These are phyloP conservation scores for Epirrhoe tristata DNA, from an alignment of 2,888 invertebrate genomes.

Conservation along the genomic window DNA sequence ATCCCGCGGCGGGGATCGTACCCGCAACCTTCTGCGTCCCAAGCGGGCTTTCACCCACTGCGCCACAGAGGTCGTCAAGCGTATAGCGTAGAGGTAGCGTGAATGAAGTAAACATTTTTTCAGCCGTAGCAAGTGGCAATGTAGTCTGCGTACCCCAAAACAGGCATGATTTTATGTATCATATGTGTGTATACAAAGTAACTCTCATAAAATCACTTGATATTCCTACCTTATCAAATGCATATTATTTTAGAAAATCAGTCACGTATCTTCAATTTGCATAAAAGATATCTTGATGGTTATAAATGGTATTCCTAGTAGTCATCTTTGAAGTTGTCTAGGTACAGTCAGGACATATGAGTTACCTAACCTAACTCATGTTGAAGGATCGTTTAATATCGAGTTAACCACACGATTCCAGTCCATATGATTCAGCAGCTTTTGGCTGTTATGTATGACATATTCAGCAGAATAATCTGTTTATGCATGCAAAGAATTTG, in stretches of 20 bases:
- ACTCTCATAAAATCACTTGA: neutral
- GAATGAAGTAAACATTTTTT: too few relatives aligned
- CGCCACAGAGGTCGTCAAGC: too few relatives aligned
- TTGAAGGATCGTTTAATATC: constrained; percentile 55
- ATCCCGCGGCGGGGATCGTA: too few relatives aligned
- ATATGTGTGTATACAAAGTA: neutral
- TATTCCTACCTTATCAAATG: neutral
- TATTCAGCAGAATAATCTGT: too few relatives aligned
- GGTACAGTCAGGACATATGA: neutral
- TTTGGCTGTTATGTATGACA: too few relatives aligned
- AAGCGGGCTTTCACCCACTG: too few relatives aligned
- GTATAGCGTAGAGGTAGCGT: too few relatives aligned
- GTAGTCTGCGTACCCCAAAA: too few relatives aligned
- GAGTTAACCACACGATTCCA: constrained; percentile 37
- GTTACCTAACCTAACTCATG: constrained; percentile 29
- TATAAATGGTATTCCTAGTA: constrained; percentile 28
- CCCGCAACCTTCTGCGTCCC: too few relatives aligned
- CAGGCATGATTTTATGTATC: too few relatives aligned
- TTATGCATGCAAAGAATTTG: too few relatives aligned
- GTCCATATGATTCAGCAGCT: constrained; percentile 5
- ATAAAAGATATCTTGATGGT: constrained; percentile 53
- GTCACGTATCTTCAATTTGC: constrained; percentile 45
- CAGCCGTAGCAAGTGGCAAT: too few relatives aligned
- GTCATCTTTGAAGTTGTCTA: constrained; percentile 59
- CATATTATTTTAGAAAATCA: constrained; percentile 19